A percentile compares a stretch with the other conserved stretches of the same genome.
Conservation (phyloP, 2,888 invertebrate species). For the Calliphora vomitoria region DNA sequence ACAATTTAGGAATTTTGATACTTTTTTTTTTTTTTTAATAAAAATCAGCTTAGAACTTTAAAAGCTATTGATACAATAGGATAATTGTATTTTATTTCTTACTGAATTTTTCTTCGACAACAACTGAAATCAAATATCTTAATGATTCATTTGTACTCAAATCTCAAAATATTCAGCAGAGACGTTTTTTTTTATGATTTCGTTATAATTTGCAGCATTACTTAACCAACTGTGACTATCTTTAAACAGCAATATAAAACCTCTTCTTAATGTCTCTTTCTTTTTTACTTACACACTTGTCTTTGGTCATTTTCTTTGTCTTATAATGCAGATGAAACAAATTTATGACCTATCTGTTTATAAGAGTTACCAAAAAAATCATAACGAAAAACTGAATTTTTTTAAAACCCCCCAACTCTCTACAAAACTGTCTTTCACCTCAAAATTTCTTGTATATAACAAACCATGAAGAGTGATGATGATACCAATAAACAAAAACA, state of each 20-base stretch:
- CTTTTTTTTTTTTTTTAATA: too few relatives aligned
- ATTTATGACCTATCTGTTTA: constrained; percentile 64
- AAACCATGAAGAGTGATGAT: constrained; percentile 75
- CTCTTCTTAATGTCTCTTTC: constrained; percentile 43
- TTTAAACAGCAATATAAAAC: constrained; percentile 14
- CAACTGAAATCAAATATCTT: too few relatives aligned
- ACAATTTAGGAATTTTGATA: too few relatives aligned
- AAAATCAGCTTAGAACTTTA: too few relatives aligned
- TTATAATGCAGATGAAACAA: constrained; percentile 60
- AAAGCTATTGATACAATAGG: too few relatives aligned
- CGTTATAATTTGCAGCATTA: neutral
- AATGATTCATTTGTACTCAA: neutral
- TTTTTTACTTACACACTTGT: constrained; percentile 41
- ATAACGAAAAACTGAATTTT: constrained; percentile 42
- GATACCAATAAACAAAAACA: constrained; percentile 64
- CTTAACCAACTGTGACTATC: constrained; percentile 36
- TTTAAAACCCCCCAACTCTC: constrained; percentile 28
- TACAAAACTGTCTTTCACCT: constrained; percentile 29
- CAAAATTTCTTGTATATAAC: constrained; percentile 45
- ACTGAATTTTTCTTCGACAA: too few relatives aligned
- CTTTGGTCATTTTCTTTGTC: constrained; percentile 56
- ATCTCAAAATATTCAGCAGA: neutral
- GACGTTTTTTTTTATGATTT: neutral
- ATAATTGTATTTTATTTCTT: too few relatives aligned
- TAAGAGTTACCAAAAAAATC: constrained; percentile 40